Percentiles rank a stretch among this genome's conserved stretches.
phyloP scores from a whole-genome alignment of 2,797 vertebrate genomes.

The Brachyalestes nurse region DNA sequence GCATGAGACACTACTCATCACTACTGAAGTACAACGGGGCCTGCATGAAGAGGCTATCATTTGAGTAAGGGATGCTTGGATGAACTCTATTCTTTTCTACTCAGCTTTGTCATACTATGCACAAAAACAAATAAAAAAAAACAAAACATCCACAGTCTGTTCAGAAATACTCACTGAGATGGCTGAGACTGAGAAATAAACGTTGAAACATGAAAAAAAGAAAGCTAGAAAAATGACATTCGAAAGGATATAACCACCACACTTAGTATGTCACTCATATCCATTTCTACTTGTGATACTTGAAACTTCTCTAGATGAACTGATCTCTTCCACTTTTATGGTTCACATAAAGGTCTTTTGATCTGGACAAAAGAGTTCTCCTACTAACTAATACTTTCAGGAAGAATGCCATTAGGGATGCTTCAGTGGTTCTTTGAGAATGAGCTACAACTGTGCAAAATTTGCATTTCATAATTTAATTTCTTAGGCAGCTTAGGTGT shows the following conservation, averaged over 20 bases:
- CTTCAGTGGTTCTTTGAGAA: conserved; percentile 1
- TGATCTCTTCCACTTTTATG: background rate
- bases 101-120: too few relatives aligned
- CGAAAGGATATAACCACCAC: background rate
- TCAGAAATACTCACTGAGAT: too few relatives aligned
- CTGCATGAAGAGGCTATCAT: too few relatives aligned
- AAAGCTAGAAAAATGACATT: background rate
- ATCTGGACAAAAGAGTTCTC: background rate
- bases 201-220: background rate
- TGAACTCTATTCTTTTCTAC: too few relatives aligned
- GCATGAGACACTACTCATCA: too few relatives aligned
- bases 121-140: too few relatives aligned
- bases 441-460: conserved; percentile 2
- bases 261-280: background rate
- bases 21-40: too few relatives aligned
- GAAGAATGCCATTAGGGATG: conserved; percentile 3
- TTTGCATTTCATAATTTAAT: conserved; percentile 19
- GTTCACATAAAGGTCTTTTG: background rate
- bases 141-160: too few relatives aligned
- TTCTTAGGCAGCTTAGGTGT: background rate
- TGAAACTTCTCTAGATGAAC: background rate
- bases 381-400: conserved; percentile 1
- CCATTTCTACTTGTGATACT: background rate
- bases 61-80: too few relatives aligned
- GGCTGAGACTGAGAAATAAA: too few relatives aligned